Conservation (phyloP, 1,140 invertebrate genomes). For the Heliothis virescens region DNA sequence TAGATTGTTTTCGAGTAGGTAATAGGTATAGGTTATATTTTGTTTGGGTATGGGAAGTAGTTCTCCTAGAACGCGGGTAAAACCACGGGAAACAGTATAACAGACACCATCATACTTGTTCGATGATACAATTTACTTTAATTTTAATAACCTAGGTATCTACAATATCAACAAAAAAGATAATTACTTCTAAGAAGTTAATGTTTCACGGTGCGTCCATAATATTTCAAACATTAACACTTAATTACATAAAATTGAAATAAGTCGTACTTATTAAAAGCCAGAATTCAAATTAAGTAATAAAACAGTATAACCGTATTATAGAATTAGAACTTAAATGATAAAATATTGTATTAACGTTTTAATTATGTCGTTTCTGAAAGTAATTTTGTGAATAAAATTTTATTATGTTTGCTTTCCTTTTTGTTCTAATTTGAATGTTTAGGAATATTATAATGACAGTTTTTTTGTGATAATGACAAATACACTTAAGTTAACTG, state of each 20-base stretch:
- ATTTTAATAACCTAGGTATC: too few relatives aligned
- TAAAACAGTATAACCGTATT: conserved; percentile 10
- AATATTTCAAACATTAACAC: conserved; percentile 31
- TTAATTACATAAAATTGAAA: conserved; percentile 25
- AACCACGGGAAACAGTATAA: too few relatives aligned
- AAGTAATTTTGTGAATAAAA: background rate
- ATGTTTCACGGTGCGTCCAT: conserved; percentile 1
- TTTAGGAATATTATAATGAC: background rate
- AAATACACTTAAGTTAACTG: too few relatives aligned
- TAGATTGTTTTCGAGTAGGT: too few relatives aligned
- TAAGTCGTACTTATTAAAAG: conserved; percentile 13
- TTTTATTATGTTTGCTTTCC: background rate
- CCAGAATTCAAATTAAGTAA: conserved; percentile 30
- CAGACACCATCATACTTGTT: too few relatives aligned
- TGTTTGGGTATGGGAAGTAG: too few relatives aligned
- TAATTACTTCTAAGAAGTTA: background rate
- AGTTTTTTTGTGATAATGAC: background rate
- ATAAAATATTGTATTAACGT: conserved; percentile 17
- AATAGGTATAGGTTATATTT: too few relatives aligned
- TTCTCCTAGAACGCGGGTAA: too few relatives aligned
- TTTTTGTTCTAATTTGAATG: conserved; percentile 6
- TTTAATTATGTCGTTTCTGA: conserved; percentile 11
- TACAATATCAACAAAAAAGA: too few relatives aligned
- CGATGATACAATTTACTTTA: too few relatives aligned
- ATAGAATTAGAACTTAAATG: conserved; percentile 25